Conservation (phyloP, 2,113 vertebrate genomes). For the Bungarus multicinctus region DNA sequence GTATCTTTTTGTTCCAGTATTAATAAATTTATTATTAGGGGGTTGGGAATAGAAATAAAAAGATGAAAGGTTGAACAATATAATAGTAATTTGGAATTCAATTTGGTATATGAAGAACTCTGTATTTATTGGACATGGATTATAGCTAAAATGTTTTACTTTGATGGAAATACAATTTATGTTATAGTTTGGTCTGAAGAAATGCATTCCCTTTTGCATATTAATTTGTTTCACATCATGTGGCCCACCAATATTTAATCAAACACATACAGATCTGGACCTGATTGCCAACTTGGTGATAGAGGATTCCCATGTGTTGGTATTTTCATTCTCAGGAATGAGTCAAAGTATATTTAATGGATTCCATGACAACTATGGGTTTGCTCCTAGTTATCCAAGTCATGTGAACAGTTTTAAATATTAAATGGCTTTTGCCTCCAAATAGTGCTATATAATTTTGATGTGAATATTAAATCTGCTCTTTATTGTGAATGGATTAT, state of each 20-base stretch:
- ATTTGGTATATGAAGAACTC: neutral
- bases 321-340: neutral
- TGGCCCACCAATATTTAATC: neutral
- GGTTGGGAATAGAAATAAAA: neutral
- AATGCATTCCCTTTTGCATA: neutral
- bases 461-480: neutral
- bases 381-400: neutral
- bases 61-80: neutral
- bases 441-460: neutral
- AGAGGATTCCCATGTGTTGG: neutral
- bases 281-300: neutral
- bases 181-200: neutral
- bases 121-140: neutral
- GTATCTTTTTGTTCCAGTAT: neutral
- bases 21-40: neutral
- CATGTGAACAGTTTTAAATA: neutral
- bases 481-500: neutral
- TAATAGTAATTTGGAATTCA: neutral
- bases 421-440: neutral
- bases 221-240: neutral
- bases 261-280: neutral
- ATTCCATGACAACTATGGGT: neutral
- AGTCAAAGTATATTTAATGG: neutral
- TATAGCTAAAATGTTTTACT: neutral
- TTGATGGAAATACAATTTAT: neutral